Evolutionary conservation across 2,888 invertebrate species (phyloP).

Genomic region (Octodonta nipae): DNA sequence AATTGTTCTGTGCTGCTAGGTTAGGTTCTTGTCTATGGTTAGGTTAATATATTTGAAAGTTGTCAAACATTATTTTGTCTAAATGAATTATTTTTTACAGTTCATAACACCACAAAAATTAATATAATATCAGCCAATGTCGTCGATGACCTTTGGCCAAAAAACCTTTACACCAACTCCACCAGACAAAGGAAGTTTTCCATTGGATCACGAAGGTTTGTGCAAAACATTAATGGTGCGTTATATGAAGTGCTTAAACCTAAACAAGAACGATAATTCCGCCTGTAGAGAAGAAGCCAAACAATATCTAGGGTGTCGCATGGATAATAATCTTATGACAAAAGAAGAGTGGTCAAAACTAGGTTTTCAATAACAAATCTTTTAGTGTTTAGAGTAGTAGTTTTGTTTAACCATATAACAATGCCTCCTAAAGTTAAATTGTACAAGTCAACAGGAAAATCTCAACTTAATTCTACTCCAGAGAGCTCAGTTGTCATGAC

Average conservation of each 20-base stretch:
- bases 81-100: no score
- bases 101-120: no score
- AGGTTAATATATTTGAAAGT: no score
- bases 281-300: conserved; percentile 69
- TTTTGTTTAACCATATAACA: not conserved
- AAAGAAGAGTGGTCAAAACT: conserved; percentile 82
- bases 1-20: no score
- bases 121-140: conserved; percentile 41
- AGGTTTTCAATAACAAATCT: no score
- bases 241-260: conserved; percentile 78
- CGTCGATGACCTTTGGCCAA: conserved; percentile 73
- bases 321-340: conserved; percentile 90
- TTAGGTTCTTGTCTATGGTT: no score
- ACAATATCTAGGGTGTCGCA: conserved; percentile 81
- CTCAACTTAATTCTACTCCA: conserved; percentile 4
- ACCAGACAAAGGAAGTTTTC: conserved; percentile 95
- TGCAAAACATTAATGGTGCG: conserved; percentile 77
- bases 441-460: conserved; percentile 17
- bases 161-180: conserved; percentile 74
- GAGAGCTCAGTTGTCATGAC: not conserved
- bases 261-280: conserved; percentile 62
- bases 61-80: no score
- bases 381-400: no score
- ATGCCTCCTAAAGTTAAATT: conserved; percentile 21
- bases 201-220: conserved; percentile 83